These are phyloP conservation scores for Malthinus seriepunctatus DNA, from an alignment of 2,888 invertebrate species.

Conservation along the genomic window DNA sequence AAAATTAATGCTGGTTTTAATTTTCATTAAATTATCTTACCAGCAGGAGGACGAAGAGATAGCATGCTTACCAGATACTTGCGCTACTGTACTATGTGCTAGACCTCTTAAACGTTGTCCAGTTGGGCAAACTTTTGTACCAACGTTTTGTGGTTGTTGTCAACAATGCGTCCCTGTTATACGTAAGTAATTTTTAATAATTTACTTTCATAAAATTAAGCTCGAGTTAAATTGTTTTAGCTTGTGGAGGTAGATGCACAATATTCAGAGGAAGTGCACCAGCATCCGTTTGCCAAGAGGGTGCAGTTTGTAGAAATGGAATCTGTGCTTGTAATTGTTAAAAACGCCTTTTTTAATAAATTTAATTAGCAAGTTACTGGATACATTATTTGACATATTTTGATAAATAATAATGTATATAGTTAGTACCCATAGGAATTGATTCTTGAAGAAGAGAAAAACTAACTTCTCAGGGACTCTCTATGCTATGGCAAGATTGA, in stretches of 20 bases:
- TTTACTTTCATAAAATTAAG: not conserved
- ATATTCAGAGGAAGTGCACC: not conserved
- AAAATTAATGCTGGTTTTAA: no score
- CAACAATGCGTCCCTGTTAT: conserved; percentile 5
- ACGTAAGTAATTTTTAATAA: conserved; percentile 4
- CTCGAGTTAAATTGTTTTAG: not conserved
- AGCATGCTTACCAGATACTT: not conserved
- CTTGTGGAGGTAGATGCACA: not conserved
- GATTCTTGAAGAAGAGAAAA: no score
- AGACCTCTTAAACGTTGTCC: not conserved
- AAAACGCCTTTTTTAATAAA: no score
- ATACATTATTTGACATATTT: no score
- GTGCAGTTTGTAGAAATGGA: not conserved
- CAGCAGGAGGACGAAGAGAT: no score
- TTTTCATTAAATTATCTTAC: not conserved
- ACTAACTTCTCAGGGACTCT: no score
- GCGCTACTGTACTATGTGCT: not conserved
- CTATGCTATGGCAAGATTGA: no score
- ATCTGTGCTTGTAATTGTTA: no score
- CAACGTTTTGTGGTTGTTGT: conserved; percentile 6
- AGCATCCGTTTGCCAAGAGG: not conserved
- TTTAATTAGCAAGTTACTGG: no score
- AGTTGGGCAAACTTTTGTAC: not conserved
- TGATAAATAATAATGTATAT: no score
- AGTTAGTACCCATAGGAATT: no score